These are phyloP conservation scores for Hirtodrosophila trivittata DNA, from an alignment of 2,888 invertebrate genomes.

Conservation along the genomic window DNA sequence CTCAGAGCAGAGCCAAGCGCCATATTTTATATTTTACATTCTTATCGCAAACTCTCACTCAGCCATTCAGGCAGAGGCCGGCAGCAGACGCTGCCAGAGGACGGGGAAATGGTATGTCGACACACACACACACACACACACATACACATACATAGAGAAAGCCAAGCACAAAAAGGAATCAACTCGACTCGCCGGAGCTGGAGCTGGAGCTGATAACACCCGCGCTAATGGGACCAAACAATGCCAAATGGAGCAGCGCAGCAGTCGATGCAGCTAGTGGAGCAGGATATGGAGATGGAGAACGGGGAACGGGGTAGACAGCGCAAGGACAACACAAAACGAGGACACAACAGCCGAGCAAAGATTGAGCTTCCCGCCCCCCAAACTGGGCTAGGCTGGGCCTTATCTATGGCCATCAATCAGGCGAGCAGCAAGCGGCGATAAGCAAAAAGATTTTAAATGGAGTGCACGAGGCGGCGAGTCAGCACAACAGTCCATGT, in stretches of 20 bases:
- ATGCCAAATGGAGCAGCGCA: constrained; percentile 69
- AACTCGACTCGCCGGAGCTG: constrained; percentile 57
- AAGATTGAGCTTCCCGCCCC: constrained; percentile 30
- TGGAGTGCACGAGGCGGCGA: constrained; percentile 75
- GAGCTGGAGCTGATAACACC: constrained; percentile 79
- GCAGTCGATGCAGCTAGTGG: constrained; percentile 47
- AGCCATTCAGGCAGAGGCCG: constrained; percentile 63
- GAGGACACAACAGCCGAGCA: constrained; percentile 59
- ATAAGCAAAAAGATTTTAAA: constrained; percentile 84
- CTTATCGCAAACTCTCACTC: constrained; percentile 83
- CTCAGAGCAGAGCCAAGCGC: constrained; percentile 75
- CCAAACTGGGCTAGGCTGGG: constrained; percentile 61
- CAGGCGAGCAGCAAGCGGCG: constrained; percentile 83
- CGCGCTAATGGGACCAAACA: constrained; percentile 83
- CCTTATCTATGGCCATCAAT: constrained; percentile 84
- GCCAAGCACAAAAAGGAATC: constrained; percentile 65
- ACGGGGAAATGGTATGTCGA: constrained; percentile 1
- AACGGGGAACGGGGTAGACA: background rate
- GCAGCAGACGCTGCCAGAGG: constrained; percentile 2
- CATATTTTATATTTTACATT: constrained; percentile 84
- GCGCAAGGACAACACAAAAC: constrained; percentile 51
- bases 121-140: constrained; percentile 30
- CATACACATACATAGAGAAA: constrained; percentile 19
- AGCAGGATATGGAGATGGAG: constrained; percentile 18
- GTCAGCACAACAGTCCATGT: constrained; percentile 13